A percentile compares a stretch with the other conserved stretches of the same genome.
These are phyloP conservation scores for Cerceris rybyensis DNA, from an alignment of 2,888 invertebrate genomes.

Conservation along the genomic window DNA sequence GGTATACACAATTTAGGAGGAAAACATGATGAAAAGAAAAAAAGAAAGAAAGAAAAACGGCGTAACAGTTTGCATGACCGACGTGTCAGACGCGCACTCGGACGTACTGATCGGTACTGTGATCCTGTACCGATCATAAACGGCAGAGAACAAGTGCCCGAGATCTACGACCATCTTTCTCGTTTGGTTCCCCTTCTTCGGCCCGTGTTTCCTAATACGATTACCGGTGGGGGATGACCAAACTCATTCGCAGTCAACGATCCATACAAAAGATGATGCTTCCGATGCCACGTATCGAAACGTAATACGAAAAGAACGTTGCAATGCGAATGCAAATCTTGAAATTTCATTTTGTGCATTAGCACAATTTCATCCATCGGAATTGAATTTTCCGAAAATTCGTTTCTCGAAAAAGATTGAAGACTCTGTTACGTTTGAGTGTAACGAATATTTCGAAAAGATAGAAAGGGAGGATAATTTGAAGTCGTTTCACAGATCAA, in stretches of 20 bases:
- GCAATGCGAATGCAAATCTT: not conserved
- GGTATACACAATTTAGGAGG: not conserved
- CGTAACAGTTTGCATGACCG: not conserved
- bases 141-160: not conserved
- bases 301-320: not conserved
- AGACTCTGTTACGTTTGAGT: too few relatives aligned
- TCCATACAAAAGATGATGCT: not conserved
- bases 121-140: constrained; percentile 9
- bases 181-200: constrained; percentile 1
- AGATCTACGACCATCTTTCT: constrained; percentile 16
- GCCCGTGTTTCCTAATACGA: constrained; percentile 3
- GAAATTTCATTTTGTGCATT: not conserved
- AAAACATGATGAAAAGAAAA: constrained; percentile 5
- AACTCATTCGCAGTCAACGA: not conserved
- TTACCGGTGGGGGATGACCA: constrained; percentile 27
- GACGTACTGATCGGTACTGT: not conserved
- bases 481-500: too few relatives aligned
- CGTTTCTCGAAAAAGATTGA: too few relatives aligned
- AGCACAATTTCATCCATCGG: too few relatives aligned
- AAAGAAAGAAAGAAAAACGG: not conserved
- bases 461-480: too few relatives aligned
- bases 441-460: too few relatives aligned
- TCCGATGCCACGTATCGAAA: not conserved
- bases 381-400: too few relatives aligned
- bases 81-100: too few relatives aligned